Base-by-base conservation (phyloP, 2,888 invertebrate genomes). In the Phaonia tiefii region DNA sequence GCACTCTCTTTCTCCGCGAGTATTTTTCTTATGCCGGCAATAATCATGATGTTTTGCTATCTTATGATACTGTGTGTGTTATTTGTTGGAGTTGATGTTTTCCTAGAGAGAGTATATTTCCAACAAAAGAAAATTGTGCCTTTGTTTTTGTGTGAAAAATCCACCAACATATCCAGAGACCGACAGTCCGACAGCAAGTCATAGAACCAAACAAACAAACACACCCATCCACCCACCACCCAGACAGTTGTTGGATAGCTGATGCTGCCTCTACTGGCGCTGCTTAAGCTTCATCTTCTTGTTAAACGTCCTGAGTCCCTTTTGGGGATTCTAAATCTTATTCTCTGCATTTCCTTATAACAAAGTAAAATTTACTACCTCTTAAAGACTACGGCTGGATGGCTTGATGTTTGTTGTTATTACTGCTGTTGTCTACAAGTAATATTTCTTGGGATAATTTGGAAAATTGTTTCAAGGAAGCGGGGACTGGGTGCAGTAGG, bases 11-110 rank as follows among this genome's bases (percentile, higher is more conserved):
- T 58, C 31, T 39, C 15, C 8, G 4, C 31, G 20, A 26, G 51
- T 22, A 11, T 46, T 44, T 1, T 20, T 60, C 20, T 31, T 63
- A 20, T 15, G 22, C 63, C 20, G 42, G 63, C 42, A 63, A 63
- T 22, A 20, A 42, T 63, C 22, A 42, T 63, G 42, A 42, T 63
- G 39, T 22, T 42, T 20, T 51, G 51, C 49, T 49, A 22, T 22
- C 63, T 22, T 54, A 63, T 63, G 39, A 63, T 63, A 39, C 63
- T 51, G 20, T 63, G 42, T 39, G 42, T 63, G 63, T 63, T 42
- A 63, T 63, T 63, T 63, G 63, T 63, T 42, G 39, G 39, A 39
- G 22, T 56, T 39, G 58, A 17, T 20, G 51, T 22, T 63, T 42
- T 39, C 42, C 44, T 56, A 11, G 1, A 39, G 63, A 22, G n/a